These are phyloP conservation scores for Cirrhinus molitorella DNA, from an alignment of 2,797 vertebrate species.

Conservation along the genomic window DNA sequence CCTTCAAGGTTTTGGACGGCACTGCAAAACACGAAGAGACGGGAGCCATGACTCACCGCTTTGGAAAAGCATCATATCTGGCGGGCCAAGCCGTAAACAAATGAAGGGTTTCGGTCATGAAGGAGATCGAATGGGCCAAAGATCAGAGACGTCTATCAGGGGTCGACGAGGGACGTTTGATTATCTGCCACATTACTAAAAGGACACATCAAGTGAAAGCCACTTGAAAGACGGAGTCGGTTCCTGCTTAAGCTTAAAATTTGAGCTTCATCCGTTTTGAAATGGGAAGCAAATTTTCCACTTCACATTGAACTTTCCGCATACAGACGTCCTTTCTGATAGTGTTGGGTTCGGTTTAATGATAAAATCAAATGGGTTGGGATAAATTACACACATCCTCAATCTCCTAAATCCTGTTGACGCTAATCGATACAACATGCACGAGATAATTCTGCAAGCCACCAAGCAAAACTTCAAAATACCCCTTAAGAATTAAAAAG, in stretches of 20 bases:
- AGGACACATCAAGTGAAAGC: conserved; percentile 9
- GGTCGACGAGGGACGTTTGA: conserved; percentile 29
- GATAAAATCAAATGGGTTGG: conserved; percentile 27
- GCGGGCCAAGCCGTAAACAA: conserved; percentile 69
- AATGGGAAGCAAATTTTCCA: conserved; percentile 16
- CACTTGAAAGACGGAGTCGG: conserved; percentile 28
- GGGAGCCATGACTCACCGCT: conserved; percentile 69
- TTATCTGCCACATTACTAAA: conserved; percentile 27
- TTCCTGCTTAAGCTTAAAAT: conserved; percentile 23
- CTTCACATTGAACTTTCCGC: neutral
- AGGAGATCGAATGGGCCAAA: conserved; percentile 63
- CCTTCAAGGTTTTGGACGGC: conserved; percentile 64
- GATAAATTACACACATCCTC: conserved; percentile 16
- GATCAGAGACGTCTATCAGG: conserved; percentile 38
- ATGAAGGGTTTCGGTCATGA: conserved; percentile 58
- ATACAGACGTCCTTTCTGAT: neutral
- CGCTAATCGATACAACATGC: conserved; percentile 25
- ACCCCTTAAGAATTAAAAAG: conserved; percentile 42
- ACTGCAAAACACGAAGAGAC: conserved; percentile 57
- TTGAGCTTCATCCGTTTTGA: neutral
- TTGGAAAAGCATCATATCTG: conserved; percentile 63
- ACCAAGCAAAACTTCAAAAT: conserved; percentile 6
- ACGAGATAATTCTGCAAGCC: conserved; percentile 18
- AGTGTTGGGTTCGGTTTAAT: conserved; percentile 3
- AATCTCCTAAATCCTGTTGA: conserved; percentile 32